Evolutionary conservation across 1,140 invertebrate species (phyloP).

Genomic region (Bathynomus jamesi): DNA sequence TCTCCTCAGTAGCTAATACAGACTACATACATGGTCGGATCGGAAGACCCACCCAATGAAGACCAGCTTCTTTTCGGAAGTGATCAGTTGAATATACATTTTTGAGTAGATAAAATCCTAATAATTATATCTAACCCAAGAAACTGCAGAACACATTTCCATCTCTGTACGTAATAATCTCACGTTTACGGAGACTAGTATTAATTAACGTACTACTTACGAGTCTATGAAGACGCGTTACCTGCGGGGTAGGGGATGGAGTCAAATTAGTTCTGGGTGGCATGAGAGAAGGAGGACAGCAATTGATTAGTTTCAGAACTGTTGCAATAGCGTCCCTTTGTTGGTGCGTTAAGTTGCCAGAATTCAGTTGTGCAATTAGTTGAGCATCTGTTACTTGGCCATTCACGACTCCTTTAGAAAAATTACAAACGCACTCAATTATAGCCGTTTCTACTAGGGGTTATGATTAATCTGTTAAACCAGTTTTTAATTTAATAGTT

Average conservation of each 20-base stretch:
- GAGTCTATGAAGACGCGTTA: constrained; percentile 7
- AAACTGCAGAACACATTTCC: too few species aligned
- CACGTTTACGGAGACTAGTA: too few species aligned
- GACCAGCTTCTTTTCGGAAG: too few species aligned
- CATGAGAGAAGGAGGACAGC: constrained; percentile 20
- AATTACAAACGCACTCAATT: too few species aligned
- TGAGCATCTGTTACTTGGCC: constrained; percentile 28
- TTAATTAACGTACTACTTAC: too few species aligned
- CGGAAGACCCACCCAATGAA: too few species aligned
- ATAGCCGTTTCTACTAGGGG: neutral
- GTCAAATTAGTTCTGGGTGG: constrained; percentile 26
- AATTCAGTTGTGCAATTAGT: constrained; percentile 22
- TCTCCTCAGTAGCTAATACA: too few species aligned
- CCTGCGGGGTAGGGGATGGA: constrained; percentile 33
- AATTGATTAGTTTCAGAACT: constrained; percentile 27
- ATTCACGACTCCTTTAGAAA: constrained; percentile 21
- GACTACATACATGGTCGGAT: too few species aligned
- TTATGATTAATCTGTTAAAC: neutral
- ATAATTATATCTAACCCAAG: too few species aligned
- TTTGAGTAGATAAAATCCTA: too few species aligned
- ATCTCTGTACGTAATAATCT: too few species aligned
- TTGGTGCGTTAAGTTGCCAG: constrained; percentile 13
- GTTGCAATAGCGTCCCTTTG: constrained; percentile 28
- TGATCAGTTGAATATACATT: too few species aligned
- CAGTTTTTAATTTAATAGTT: neutral